A percentile compares a stretch with the other conserved stretches of the same genome.
Evolutionary conservation across 2,113 vertebrate genomes (phyloP).

Genomic region (Caranx melampygus): DNA sequence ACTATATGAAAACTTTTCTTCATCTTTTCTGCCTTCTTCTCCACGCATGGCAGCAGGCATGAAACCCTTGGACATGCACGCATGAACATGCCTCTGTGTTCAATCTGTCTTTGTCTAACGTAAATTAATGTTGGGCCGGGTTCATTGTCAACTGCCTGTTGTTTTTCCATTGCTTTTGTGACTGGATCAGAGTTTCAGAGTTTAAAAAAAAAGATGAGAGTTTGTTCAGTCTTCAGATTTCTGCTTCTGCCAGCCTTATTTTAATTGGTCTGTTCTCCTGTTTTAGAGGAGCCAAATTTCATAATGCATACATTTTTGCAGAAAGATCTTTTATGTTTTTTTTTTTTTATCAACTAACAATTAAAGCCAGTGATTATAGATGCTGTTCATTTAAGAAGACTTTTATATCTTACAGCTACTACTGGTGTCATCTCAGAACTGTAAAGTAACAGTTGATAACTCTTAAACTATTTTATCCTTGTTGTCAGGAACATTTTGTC

Average conservation of each 20-base stretch:
- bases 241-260: conserved; percentile 31
- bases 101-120: conserved; percentile 69
- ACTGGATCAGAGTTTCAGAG: conserved; percentile 63
- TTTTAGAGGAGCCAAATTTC: not conserved
- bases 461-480: not conserved
- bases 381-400: not conserved
- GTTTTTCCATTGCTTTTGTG: conserved; percentile 68
- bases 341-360: not conserved
- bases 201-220: conserved; percentile 13
- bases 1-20: conserved; percentile 29
- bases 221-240: conserved; percentile 33
- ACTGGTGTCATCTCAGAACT: not conserved
- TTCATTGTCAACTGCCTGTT: conserved; percentile 64
- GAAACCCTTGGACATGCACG: conserved; percentile 63
- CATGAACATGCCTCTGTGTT: conserved; percentile 68
- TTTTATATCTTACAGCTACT: not conserved
- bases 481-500: not conserved
- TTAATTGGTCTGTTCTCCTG: not conserved
- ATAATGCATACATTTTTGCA: not conserved
- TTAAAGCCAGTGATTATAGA: not conserved
- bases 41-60: conserved; percentile 71
- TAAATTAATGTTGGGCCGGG: conserved; percentile 64
- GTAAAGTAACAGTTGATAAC: not conserved
- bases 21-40: conserved; percentile 55
- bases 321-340: conserved; percentile 5